A percentile compares a stretch with the other conserved stretches of the same genome.
Conservation (phyloP, 2,113 vertebrate species). For the Micronisus gabar region DNA sequence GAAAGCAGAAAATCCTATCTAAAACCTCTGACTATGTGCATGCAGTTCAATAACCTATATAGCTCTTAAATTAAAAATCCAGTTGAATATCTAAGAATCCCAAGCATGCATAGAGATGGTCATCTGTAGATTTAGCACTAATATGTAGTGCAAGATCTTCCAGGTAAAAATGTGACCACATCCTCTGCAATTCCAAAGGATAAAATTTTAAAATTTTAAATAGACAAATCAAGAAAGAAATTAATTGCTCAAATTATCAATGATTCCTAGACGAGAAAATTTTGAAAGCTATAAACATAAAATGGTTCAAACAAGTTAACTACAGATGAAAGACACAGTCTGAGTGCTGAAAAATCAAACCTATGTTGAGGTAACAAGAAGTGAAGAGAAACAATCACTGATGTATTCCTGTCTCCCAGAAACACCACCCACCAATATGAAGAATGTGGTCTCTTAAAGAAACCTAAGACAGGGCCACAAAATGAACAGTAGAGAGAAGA, state of each 20-base stretch:
- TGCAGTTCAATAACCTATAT: background rate
- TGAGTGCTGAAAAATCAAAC: background rate
- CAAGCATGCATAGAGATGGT: background rate
- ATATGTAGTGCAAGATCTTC: background rate
- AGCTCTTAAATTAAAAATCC: background rate
- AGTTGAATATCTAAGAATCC: background rate
- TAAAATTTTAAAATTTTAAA: background rate
- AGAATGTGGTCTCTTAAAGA: background rate
- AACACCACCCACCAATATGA: background rate
- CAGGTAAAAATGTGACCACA: background rate
- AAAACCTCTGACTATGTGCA: background rate
- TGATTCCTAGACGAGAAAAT: background rate
- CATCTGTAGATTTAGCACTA: background rate
- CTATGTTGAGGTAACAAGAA: background rate
- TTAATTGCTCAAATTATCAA: background rate
- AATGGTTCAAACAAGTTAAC: background rate
- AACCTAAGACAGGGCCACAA: background rate
- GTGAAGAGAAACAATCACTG: background rate
- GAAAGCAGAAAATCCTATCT: background rate
- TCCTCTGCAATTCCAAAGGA: background rate
- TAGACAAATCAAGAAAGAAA: background rate
- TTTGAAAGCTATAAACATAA: background rate
- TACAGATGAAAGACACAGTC: background rate
- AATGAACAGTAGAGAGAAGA: rapidly evolving
- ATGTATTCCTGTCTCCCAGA: background rate